These are phyloP conservation scores for Caenorhabditis uteleia DNA, from an alignment of 2,888 invertebrate genomes.

Conservation along the genomic window DNA sequence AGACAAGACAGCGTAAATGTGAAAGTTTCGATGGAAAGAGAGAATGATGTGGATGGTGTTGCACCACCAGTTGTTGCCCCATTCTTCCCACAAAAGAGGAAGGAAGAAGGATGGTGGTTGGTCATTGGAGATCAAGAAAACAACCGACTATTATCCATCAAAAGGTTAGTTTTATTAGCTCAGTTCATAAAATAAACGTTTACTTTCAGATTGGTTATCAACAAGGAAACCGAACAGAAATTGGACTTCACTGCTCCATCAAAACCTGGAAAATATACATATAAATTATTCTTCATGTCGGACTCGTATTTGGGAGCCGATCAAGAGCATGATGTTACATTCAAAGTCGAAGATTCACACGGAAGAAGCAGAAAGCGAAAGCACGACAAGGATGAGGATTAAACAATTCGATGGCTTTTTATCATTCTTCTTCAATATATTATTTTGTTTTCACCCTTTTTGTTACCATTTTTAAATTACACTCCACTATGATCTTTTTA, in stretches of 20 bases:
- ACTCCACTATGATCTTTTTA: too few relatives aligned
- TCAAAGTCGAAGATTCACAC: slow-evolving; percentile 68
- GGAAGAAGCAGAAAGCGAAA: slow-evolving; percentile 24
- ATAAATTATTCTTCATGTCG: slow-evolving; percentile 97
- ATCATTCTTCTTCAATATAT: too few relatives aligned
- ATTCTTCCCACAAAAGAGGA: slow-evolving; percentile 85
- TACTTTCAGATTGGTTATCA: slow-evolving; percentile 78
- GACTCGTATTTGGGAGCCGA: slow-evolving; percentile 99
- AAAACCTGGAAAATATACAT: slow-evolving; percentile 78
- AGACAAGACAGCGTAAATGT: slow-evolving; percentile 88
- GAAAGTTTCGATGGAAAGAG: slow-evolving; percentile 88
- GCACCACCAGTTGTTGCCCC: slow-evolving; percentile 89
- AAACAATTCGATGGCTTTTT: too few relatives aligned
- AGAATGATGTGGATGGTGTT: slow-evolving; percentile 88
- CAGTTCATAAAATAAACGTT: background rate
- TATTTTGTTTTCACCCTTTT: too few relatives aligned
- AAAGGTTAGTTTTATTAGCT: slow-evolving; percentile 77
- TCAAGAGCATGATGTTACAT: slow-evolving; percentile 90
- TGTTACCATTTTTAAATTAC: too few relatives aligned
- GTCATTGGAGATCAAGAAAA: slow-evolving; percentile 94
- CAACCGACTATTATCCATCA: slow-evolving; percentile 94
- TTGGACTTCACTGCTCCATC: slow-evolving; percentile 93
- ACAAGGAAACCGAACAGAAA: slow-evolving; percentile 82
- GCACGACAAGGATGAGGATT: slow-evolving; percentile 35
- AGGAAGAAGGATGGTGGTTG: slow-evolving; percentile 84